phyloP scores from a whole-genome alignment of 2,113 vertebrate species.

The Bambusicola thoracicus region DNA sequence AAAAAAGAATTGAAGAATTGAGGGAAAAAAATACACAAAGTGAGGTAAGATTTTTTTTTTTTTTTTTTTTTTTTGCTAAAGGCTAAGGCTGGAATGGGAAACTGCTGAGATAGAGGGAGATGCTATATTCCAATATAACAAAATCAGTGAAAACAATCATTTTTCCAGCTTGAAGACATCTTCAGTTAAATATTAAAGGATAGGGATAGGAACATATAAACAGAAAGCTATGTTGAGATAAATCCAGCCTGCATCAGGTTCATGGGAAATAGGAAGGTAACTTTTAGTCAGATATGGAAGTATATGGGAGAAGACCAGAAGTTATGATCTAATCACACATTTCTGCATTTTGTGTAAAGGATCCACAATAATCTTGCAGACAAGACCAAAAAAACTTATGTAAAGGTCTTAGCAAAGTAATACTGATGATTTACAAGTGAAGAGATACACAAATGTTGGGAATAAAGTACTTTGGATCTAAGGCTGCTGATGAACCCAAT shows the following conservation, averaged over 20 bases:
- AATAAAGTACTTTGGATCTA: not conserved
- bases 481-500: not conserved
- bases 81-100: not conserved
- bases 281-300: not conserved
- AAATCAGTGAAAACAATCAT: not conserved
- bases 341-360: not conserved
- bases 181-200: not conserved
- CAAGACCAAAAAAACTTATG: accelerated
- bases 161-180: not conserved
- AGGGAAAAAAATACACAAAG: not conserved
- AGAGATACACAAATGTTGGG: not conserved
- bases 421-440: not conserved
- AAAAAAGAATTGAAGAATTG: not conserved
- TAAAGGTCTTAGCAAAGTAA: not conserved
- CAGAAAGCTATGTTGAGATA: not conserved
- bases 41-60: accelerated
- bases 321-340: not conserved
- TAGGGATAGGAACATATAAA: not conserved
- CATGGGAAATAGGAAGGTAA: not conserved
- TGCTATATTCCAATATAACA: not conserved
- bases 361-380: not conserved
- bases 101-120: not conserved
- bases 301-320: not conserved
- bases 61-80: not conserved
- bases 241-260: not conserved